These are phyloP conservation scores for Aphelinus certus DNA, from an alignment of 1,140 invertebrate species.

Conservation along the genomic window DNA sequence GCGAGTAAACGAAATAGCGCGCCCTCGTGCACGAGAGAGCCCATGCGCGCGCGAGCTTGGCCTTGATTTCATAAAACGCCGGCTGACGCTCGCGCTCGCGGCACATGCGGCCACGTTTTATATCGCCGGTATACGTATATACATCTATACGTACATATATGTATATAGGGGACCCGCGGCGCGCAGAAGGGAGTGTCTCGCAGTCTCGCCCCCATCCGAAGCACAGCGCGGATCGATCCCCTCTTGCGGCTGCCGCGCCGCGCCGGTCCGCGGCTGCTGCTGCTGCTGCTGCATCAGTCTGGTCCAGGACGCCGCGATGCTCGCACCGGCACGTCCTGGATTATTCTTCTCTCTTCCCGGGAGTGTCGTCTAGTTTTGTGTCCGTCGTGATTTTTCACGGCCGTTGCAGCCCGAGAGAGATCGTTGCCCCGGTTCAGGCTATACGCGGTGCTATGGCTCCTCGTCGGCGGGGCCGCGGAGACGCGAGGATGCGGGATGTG, in stretches of 20 bases:
- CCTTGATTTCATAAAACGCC: conserved; percentile 13
- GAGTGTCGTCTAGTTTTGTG: too few relatives aligned
- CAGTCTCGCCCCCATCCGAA: neutral
- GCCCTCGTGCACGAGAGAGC: neutral
- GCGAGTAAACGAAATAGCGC: conserved; percentile 6
- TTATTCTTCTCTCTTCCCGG: neutral
- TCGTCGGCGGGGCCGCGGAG: too few relatives aligned
- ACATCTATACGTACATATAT: too few relatives aligned
- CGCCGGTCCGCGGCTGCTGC: neutral
- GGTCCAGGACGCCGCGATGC: conserved; percentile 57
- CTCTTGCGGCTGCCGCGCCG: neutral
- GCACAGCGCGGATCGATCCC: conserved; percentile 49
- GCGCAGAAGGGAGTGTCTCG: conserved; percentile 20
- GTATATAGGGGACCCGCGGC: neutral
- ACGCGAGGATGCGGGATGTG: too few relatives aligned
- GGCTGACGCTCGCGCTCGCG: neutral
- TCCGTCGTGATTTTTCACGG: too few relatives aligned
- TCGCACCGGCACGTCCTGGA: conserved; percentile 32
- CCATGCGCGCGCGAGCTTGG: neutral
- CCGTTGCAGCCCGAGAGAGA: too few relatives aligned
- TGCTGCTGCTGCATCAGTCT: conserved; percentile 43
- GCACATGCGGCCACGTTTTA: too few relatives aligned
- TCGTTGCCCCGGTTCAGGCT: too few relatives aligned
- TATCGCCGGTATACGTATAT: too few relatives aligned
- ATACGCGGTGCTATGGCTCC: too few relatives aligned